Evolutionary conservation across 2,797 vertebrate genomes (phyloP), one percentile per base, ranked within the genome.

Genomic region (Hydrophis major): DNA sequence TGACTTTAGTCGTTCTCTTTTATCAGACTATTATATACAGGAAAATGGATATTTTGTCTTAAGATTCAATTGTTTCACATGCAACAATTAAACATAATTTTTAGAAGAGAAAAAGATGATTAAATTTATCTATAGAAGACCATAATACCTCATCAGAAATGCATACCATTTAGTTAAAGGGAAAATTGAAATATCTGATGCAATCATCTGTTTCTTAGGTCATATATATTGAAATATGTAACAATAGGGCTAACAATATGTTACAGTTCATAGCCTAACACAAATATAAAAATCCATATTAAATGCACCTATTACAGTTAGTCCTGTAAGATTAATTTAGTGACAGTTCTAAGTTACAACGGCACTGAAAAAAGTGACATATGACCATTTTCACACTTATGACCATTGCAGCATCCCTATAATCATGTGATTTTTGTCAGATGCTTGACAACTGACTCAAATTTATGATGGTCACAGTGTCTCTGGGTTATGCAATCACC

Each of bases 121-220:
- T 18, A 4, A 53, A 22, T 11, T 50, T 28, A 13, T 55, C n/a
- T 11, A 42, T 91, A 47, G 22, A 27, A 12, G 25, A 66, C 53
- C 20, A 50, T 61, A 28, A 66, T 55, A 57, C 59, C 47, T 66
- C 16, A 4, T 53, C 37, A 66, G 59, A 66, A 86, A 59, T 47
- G 28, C 27, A 59, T 89, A 42, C 47, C 37, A 89, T 37, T 89
- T 74, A 61, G 25, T 61, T 55, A 63, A 83, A 37, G 25, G 89
- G 37, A 55, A 93, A 93, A 87, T 88, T 87, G 22, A 92, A 87
- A 83, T 61, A 88, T 90, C 92, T 94, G 32, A 50, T 90, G 63
- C 47, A 47, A 53, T 7, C 56, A 92, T 88, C 89, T 50, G 66
- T n/a, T 22, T n/a, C 42, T 57, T 50, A 88, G 66, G 60, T 63